Evolutionary conservation across 2,888 invertebrate species (phyloP).

Genomic region (Nezara viridula): DNA sequence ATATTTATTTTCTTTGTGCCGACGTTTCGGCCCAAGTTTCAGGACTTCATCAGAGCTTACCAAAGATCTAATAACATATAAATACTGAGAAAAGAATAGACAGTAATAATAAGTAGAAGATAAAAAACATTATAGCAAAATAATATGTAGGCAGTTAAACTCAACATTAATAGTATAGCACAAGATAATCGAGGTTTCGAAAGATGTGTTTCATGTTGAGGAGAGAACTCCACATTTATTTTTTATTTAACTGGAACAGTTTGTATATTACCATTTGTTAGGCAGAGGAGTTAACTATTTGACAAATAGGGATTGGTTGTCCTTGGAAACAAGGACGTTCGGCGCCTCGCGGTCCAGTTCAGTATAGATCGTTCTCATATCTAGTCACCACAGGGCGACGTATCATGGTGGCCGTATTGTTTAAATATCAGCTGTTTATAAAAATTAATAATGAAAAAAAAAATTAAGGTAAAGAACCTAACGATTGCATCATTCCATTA

Average conservation of each 20-base stretch:
- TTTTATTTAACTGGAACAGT: background rate
- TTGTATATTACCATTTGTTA: background rate
- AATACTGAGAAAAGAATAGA: too few relatives aligned
- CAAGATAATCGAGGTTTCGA: too few relatives aligned
- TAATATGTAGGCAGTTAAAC: too few relatives aligned
- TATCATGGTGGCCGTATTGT: background rate
- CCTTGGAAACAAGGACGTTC: background rate
- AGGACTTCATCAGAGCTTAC: too few relatives aligned
- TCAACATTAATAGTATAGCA: too few relatives aligned
- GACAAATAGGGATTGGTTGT: constrained; percentile 19
- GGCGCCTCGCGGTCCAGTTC: constrained; percentile 15
- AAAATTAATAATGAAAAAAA: background rate
- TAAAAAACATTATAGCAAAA: too few relatives aligned
- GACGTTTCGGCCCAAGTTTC: too few relatives aligned
- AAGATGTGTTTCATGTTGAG: too few relatives aligned
- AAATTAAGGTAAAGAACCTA: background rate
- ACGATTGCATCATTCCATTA: constrained; percentile 12
- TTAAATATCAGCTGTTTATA: background rate
- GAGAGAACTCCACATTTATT: too few relatives aligned
- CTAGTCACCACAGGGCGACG: background rate
- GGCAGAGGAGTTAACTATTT: constrained; percentile 10
- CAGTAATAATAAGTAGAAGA: too few relatives aligned
- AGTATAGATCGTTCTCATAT: background rate
- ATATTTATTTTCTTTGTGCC: too few relatives aligned
- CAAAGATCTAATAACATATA: too few relatives aligned